Base-by-base conservation (phyloP, 2,797 vertebrate species). In the Astyanax mexicanus region DNA sequence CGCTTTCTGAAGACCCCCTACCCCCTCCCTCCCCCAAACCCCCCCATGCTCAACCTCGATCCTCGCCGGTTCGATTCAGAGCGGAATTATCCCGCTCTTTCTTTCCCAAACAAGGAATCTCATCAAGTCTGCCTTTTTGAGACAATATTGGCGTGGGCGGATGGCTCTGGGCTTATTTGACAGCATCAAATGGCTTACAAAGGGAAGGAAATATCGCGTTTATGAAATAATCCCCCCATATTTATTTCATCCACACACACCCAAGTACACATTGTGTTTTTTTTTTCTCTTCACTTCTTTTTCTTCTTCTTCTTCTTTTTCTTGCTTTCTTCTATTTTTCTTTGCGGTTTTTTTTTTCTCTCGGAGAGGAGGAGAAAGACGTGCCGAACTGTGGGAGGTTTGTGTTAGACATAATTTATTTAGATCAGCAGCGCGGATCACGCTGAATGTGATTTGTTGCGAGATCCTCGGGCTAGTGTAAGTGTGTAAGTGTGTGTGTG, bases 191-290 rank as follows among this genome's bases (percentile, higher is more conserved):
- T 92, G 89, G 87, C 88, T 90, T 87, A 84, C 83, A 84, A 86
- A 84, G 86, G 87, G 84, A 90, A 86, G 86, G 89, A 89, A 90
- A 90, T 88, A 88, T 86, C 86, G 88, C 85, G 81, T 91, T 92
- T 91, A 91, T 89, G 89, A 92, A 93, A 91, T 93, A 92, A 93
- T 92, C 90, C 91, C 82, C 69, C 80, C 45, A 84, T 90, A 88
- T 86, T 88, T 86, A 92, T 92, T 92, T 92, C 86, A 88, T 78
- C 65, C 74, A 49, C 49, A 72, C 54, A 55, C 80, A 73, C 62
- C 55, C 62, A 62, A 60, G 58, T 77, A 78, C 32, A 49, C 64
- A 72, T 60, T 52, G 45, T 57, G 51, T 3, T 57, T 42, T 71
- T 55, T 82, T 70, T 81, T 57, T 68, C 67, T 76, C 77, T 85